Evolutionary conservation across 2,888 invertebrate genomes (phyloP), one percentile per base, ranked within the genome.

Genomic region (Neoascia interrupta): DNA sequence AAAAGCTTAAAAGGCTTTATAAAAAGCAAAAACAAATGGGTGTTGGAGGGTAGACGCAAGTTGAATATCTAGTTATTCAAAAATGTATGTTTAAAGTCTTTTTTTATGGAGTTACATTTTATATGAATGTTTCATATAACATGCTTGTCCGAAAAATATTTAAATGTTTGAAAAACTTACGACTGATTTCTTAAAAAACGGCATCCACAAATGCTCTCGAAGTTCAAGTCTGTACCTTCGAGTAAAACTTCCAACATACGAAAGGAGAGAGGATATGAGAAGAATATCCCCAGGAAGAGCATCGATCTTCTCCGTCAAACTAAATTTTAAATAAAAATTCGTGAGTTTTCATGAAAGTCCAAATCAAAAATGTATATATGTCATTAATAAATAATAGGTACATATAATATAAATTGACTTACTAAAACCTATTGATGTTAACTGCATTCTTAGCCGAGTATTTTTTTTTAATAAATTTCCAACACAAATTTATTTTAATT

Each of bases 161-260:
- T 26, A 23, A 70, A 49, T 8, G 1, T 13, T 1, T 19, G 16
- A 2, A 21, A 16, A 41, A 85, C 86, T 87, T 85, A 93, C 93
- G 84, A 92, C 89, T 72, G 94, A 90, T 83, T 92, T 92, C 63
- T 91, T 91, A 41, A 98, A 90, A 84, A 91, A 94, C 1, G 97
- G 97, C 82, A 95, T 87, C 97, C 97, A 97, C 86, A 93, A 91
- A 41, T 94, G 92, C 23, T 95, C 90, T 85, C 96, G 91, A 68
- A 98, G 91, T 84, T 96, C 94, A 51, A 91, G 86, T 54, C 98
- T 91, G 86, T 97, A 98, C 72, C 92, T 91, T 83, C 95, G 93
- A 66, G 96, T 96, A 88, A 98, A 98, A 87, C 97, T 97, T 16
- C 98, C 98, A 58, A 97, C 95, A 88, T 98, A 98, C 0, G 97